Conservation (phyloP, 2,888 invertebrate species). For the Spodoptera picta region DNA sequence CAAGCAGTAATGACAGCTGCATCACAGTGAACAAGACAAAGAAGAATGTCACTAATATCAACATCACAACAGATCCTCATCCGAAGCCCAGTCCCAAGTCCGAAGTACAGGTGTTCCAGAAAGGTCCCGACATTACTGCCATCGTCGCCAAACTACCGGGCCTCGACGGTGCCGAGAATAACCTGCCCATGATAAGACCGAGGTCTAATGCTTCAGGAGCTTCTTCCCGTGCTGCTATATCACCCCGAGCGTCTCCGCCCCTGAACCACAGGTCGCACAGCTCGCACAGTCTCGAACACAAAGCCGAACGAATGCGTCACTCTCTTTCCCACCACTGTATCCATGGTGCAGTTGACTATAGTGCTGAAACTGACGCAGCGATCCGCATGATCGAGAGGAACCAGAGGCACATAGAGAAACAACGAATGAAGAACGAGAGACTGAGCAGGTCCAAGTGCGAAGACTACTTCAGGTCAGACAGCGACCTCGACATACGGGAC, state of each 20-base stretch:
- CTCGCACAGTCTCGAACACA: slow-evolving; percentile 84
- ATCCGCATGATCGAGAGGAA: slow-evolving; percentile 89
- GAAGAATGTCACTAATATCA: slow-evolving; percentile 92
- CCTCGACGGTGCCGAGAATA: slow-evolving; percentile 81
- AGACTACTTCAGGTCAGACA: slow-evolving; percentile 81
- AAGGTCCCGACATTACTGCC: slow-evolving; percentile 94
- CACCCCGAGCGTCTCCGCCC: slow-evolving; percentile 75
- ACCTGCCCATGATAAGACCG: slow-evolving; percentile 85
- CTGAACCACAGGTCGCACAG: slow-evolving; percentile 79
- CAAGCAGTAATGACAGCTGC: slow-evolving; percentile 82
- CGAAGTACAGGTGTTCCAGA: slow-evolving; percentile 92
- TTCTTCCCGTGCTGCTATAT: slow-evolving; percentile 84
- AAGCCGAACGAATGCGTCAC: slow-evolving; percentile 79
- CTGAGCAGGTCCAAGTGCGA: slow-evolving; percentile 77
- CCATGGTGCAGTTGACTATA: slow-evolving; percentile 85
- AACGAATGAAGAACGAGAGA: slow-evolving; percentile 83
- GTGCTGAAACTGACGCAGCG: slow-evolving; percentile 89
- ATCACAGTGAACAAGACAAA: slow-evolving; percentile 89
- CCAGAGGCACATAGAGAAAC: slow-evolving; percentile 89
- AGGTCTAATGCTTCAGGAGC: slow-evolving; percentile 88
- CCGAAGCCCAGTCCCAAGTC: slow-evolving; percentile 82
- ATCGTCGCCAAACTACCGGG: slow-evolving; percentile 91
- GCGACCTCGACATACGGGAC: slow-evolving; percentile 76
- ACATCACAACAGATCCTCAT: slow-evolving; percentile 89
- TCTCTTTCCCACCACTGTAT: slow-evolving; percentile 85